These are phyloP conservation scores for Bucco capensis DNA, from an alignment of 2,113 vertebrate species.

Conservation along the genomic window DNA sequence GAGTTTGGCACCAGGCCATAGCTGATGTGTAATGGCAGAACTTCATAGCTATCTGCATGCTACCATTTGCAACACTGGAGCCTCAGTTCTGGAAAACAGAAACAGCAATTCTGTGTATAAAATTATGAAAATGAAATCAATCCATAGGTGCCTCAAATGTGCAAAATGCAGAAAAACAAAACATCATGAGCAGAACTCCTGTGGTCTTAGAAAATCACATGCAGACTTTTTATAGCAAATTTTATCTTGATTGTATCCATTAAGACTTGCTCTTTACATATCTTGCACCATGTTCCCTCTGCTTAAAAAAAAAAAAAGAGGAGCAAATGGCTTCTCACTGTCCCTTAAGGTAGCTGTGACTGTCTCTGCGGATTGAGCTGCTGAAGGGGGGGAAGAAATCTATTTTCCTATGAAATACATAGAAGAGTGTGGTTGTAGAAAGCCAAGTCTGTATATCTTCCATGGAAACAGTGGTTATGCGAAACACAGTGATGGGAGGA, in stretches of 20 bases:
- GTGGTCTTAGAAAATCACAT: neutral
- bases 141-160: neutral
- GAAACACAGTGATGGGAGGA: neutral
- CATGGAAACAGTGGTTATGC: conserved; percentile 50
- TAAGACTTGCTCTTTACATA: neutral
- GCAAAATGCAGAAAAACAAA: neutral
- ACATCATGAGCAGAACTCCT: neutral
- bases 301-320: neutral
- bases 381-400: neutral
- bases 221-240: neutral
- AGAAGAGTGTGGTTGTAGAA: neutral
- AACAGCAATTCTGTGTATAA: neutral
- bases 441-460: conserved; percentile 3
- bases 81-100: neutral
- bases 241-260: neutral
- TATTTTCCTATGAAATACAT: neutral
- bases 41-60: neutral
- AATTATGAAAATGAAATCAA: neutral
- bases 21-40: neutral
- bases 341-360: neutral
- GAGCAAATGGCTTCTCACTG: neutral
- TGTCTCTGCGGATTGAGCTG: neutral
- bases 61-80: neutral
- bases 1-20: neutral
- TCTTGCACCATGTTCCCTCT: neutral